Conservation (phyloP, 1,140 invertebrate species). For the Papilio glaucus region DNA sequence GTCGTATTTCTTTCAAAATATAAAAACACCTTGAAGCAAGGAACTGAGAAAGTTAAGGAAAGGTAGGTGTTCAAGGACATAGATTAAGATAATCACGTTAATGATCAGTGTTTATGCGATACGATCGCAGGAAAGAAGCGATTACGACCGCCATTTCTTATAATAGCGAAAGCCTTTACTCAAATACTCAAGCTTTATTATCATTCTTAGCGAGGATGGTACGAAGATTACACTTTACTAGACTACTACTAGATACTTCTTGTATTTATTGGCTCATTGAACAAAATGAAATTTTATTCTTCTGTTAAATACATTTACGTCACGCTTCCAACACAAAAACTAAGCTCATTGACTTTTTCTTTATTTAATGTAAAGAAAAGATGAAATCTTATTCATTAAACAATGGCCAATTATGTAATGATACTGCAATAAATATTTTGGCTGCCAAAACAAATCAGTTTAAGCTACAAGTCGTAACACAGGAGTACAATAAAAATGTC, state of each 20-base stretch:
- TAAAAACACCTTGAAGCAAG: neutral
- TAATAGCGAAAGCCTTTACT: slow-evolving; percentile 3
- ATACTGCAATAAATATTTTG: slow-evolving; percentile 12
- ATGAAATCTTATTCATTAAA: neutral
- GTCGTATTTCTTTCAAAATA: neutral
- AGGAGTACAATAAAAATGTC: slow-evolving; percentile 30
- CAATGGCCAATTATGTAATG: neutral
- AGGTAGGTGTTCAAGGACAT: neutral
- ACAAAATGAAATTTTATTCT: neutral
- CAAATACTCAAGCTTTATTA: slow-evolving; percentile 11
- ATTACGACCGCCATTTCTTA: slow-evolving; percentile 10
- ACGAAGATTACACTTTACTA: neutral
- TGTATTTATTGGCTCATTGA: neutral
- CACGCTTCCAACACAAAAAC: neutral
- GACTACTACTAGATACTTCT: too few species aligned
- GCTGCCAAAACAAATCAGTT: neutral
- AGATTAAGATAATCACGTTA: slow-evolving; percentile 1
- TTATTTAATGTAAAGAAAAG: neutral
- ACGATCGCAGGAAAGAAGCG: slow-evolving; percentile 1
- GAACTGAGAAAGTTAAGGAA: neutral
- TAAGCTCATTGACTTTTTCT: neutral
- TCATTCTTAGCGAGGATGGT: slow-evolving; percentile 4
- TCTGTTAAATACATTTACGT: neutral
- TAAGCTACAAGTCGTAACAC: slow-evolving; percentile 4
- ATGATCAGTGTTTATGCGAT: neutral